A percentile compares a stretch with the other conserved stretches of the same genome.
Evolutionary conservation across 2,888 invertebrate species (phyloP).

Genomic region (Plagodis pulveraria): DNA sequence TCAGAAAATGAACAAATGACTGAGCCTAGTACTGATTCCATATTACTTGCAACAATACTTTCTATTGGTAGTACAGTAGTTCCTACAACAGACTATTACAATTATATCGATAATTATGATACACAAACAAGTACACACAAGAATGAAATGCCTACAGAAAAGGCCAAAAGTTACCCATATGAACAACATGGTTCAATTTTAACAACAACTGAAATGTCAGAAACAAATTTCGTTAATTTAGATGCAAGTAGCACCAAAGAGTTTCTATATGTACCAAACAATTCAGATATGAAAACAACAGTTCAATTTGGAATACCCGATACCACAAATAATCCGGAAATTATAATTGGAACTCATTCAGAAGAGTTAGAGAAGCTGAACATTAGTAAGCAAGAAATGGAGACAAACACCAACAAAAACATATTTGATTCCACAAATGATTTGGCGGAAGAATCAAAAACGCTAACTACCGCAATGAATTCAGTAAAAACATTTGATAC

Average conservation of each 20-base stretch:
- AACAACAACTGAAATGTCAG: neutral
- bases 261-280: too few relatives aligned
- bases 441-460: too few relatives aligned
- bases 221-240: neutral
- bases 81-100: neutral
- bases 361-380: too few relatives aligned
- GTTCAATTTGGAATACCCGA: neutral
- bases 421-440: too few relatives aligned
- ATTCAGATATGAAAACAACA: neutral
- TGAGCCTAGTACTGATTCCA: neutral
- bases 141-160: conserved; percentile 2
- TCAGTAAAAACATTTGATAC: too few relatives aligned
- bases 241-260: neutral
- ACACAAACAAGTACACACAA: conserved; percentile 3
- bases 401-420: too few relatives aligned
- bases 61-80: neutral
- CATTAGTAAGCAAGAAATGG: too few relatives aligned
- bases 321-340: neutral
- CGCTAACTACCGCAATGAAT: too few relatives aligned
- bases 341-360: neutral
- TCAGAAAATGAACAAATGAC: neutral
- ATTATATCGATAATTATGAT: neutral
- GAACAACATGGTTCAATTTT: neutral
- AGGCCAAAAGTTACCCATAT: neutral
- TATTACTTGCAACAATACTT: neutral